Base-by-base conservation (phyloP, 2,797 vertebrate genomes). In the Sebastes elongatus region DNA sequence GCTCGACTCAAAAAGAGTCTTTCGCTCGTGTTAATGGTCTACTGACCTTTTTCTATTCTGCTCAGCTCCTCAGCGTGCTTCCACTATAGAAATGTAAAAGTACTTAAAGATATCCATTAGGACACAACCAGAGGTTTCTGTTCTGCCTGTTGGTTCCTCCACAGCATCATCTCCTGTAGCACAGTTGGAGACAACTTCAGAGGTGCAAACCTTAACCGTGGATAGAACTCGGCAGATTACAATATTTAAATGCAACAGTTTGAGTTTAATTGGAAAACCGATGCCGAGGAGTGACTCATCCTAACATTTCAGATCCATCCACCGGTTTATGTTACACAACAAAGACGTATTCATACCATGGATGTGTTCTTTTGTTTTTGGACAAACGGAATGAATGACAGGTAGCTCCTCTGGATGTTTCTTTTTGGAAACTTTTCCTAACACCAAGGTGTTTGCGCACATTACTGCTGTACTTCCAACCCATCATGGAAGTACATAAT, bases 41-140 rank as follows among this genome's bases (percentile, higher is more conserved):
- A 10, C 62, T 73, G 80, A 89, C 71, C 78, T 65, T 76, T 86
- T 86, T 63, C 16, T 70, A 1, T 85, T 82, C 66, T 74, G 3
- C 61, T n/a, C 76, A 76, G n/a, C 27, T 67, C 67, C 53, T 25
- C 62, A 46, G 49, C 65, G 74, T 73, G 63, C 68, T 56, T 79
- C 60, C 80, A 68, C 66, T 62, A 71, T 61, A 73, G 69, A 85
- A 67, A 59, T 80, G 10, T 72, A 71, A 76, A 80, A 79, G 80
- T 66, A 62, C 61, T 81, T 25, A 80, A 81, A 61, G 61, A 62
- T 57, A 42, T 87, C 74, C 14, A 22, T 71, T 28, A 53, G 22
- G 46, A 9, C 16, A 57, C 27, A 49, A 32, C 9, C 52, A 10
- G 20, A 38, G 8, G 13, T 22, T 59, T 59, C 30, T 60, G 4